Base-by-base conservation (phyloP, 2,888 invertebrate species). In the Acrobasis suavella region DNA sequence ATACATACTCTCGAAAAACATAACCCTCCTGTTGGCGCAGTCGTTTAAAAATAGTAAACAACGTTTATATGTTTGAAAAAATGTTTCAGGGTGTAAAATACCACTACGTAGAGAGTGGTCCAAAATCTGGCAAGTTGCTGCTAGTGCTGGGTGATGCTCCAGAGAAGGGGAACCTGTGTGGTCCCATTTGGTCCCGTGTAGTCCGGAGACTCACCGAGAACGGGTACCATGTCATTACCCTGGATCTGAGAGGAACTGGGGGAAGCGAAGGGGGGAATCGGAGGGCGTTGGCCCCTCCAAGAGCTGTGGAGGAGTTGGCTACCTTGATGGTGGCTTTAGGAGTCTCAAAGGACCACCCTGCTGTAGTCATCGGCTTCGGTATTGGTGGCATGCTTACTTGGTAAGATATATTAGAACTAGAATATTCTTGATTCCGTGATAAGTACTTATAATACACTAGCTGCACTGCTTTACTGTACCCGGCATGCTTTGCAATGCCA, bases 331-430 rank as follows among this genome's bases (percentile, higher is more conserved):
- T 80, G 50, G 89, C 89, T 1, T 69, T 91, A 0, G 91, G 89
- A 12, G 89, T 82, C 2, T 80, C 89, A 0, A 80, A 85, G 49
- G 76, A 68, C 12, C 79, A 74, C 15, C 91, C 84, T 2, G 91
- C 89, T 1, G 76, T 85, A 15, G 80, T 91, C 0, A 85, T 92
- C 9, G 92, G 92, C 6, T 89, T 91, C 67, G 91, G 91, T 0
- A 83, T 92, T 62, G 92, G 92, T 2, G 92, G 92, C 12, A 86
- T 92, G 87, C 76, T 92, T n/a, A 77, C 89, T 62, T 92, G 92
- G 92, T 91, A 67, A 82, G 86, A 39, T 54, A 16, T 15, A 39
- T 55, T 6, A 49, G 7, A 22, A 22, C 1, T 3, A 22, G 22
- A 22, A 22, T 3, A 22, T 2, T 22, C 22, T 22, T 22, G 2